Evolutionary conservation across 1,140 invertebrate genomes (phyloP), one percentile per base, ranked within the genome.

Genomic region (Drosophila setifemur): DNA sequence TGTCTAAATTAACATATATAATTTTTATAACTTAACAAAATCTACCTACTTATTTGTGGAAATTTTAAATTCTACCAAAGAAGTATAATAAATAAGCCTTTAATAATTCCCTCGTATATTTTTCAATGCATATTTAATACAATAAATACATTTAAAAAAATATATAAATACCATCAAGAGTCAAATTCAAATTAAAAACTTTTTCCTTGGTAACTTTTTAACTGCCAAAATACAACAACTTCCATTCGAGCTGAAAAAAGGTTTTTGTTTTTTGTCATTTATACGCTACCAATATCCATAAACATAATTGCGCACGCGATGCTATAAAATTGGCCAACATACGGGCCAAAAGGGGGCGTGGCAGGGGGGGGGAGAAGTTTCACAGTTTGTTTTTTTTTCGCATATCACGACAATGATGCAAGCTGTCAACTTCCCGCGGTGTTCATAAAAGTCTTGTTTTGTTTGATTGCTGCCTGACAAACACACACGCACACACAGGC

Each of bases 351-450:
- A 21, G 8, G 26, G 0, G 11, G 9, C n/a, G 18, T 7, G 12
- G 40, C 31, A 7, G n/a, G n/a, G n/a, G n/a, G 43, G 39, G 44
- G 44, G 35, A 18, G 11, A 28, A 52, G 52, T 60, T 68, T 48
- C 52, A 66, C 58, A 77, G 57, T 77, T 67, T 67, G n/a, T n/a
- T n/a, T n/a, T n/a, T n/a, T n/a, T n/a, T 73, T 70, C 71, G 68
- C 76, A 77, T 74, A 85, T 82, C 68, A 86, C 55, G 72, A 58
- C 72, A 87, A 87, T 86, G 82, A 86, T 73, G 82, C 82, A 86
- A 86, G 82, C 82, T 86, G 82, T 86, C 82, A 86, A 87, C 76
- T 86, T 86, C 64, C 82, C 82, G 82, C 82, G 76, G 82, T 86
- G 79, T 86, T 87, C 82, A 86, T 86, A 86, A 86, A 86, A 87